Base-by-base conservation (phyloP, 2,888 invertebrate genomes). In the Diadromus collaris region DNA sequence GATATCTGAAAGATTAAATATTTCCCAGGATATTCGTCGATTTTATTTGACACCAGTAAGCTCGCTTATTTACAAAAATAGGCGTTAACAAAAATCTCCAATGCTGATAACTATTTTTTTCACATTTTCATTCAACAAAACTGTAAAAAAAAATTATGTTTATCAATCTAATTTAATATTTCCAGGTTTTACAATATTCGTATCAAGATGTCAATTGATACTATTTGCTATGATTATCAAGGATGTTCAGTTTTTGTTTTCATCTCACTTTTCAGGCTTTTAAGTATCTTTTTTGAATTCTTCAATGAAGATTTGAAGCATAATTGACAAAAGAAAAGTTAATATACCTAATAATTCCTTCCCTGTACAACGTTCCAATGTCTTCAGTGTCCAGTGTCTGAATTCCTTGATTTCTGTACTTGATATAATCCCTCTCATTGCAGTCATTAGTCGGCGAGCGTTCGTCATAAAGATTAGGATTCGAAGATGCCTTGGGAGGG, bases 341-440 rank as follows among this genome's bases (percentile, higher is more conserved):
- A 27, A 21, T 38, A 60, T 87, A 91, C 88, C 87, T 88, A 54
- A 90, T 88, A n/a, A 83, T 73, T 46, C 89, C 89, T 68, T 88
- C 88, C n/a, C 83, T 82, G 77, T 88, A 89, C 24, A 89, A 69
- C 56, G 79, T 81, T 32, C 86, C 81, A 6, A 88, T 82, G 56
- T 89, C 83, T 24, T 85, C 82, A 2, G 84, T 65, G 68, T 88
- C 86, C 69, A 90, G 76, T 7, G 91, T 91, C 81, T 91, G 91
- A 76, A 89, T 88, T 34, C 87, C 87, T 81, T 87, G 87, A 83
- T 79, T 89, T 73, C 82, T 88, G 54, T 82, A 85, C 46, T 77
- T 85, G 2, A 76, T 41, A 65, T 73, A 76, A 73, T 69, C 65
- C 29, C 61, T 69, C 48, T 63, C 63, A 51, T 64, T 63, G 32